Evolutionary conservation across 2,797 vertebrate genomes (phyloP).

Genomic region (Mastacembelus armatus): DNA sequence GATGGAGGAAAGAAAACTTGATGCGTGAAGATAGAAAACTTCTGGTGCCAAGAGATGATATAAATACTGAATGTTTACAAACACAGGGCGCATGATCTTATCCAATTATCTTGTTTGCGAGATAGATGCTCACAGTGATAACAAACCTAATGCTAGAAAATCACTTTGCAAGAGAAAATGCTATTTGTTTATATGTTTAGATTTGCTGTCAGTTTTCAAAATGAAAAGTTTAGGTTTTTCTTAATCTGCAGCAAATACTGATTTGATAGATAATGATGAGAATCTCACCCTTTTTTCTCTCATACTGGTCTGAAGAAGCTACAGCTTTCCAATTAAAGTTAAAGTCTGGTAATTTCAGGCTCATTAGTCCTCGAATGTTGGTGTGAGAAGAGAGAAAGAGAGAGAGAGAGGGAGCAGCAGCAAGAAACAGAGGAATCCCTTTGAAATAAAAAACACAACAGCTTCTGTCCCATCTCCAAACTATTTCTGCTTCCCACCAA

Average conservation of each 20-base stretch:
- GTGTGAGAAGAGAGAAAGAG: constrained; percentile 16
- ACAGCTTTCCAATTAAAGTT: constrained; percentile 46
- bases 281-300: neutral
- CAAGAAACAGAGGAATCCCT: no score
- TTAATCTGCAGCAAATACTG: constrained; percentile 18
- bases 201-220: constrained; percentile 9
- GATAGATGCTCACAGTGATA: constrained; percentile 21
- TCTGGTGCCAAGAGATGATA: neutral
- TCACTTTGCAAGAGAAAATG: neutral
- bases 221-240: constrained; percentile 19
- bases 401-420: neutral
- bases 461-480: constrained; percentile 17
- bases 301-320: constrained; percentile 10
- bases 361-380: constrained; percentile 42
- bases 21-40: neutral
- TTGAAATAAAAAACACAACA: constrained; percentile 27
- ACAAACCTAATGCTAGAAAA: constrained; percentile 6
- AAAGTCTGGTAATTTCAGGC: constrained; percentile 25
- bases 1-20: neutral
- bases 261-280: constrained; percentile 36
- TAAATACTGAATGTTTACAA: constrained; percentile 19
- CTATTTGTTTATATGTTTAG: constrained; percentile 28
- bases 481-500: constrained; percentile 18
- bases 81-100: constrained; percentile 1
- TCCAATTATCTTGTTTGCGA: constrained; percentile 36